Conservation (phyloP, 2,888 invertebrate genomes). For the Carabus problematicus region DNA sequence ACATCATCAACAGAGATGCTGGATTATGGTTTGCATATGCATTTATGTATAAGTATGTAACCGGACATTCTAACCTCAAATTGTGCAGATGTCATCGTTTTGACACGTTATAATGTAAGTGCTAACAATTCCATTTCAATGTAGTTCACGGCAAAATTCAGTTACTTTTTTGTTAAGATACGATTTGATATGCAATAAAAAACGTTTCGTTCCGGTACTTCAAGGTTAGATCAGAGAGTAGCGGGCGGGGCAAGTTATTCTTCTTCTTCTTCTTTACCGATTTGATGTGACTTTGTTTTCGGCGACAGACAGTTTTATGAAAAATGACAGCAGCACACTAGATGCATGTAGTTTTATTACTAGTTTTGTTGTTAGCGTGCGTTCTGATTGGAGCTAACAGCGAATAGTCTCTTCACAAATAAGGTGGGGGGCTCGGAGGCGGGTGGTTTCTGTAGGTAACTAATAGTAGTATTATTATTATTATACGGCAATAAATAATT, state of each 20-base stretch:
- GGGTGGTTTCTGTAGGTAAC: slow-evolving; percentile 17
- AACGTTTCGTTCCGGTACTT: too few relatives aligned
- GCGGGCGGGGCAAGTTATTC: too few relatives aligned
- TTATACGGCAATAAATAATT: slow-evolving; percentile 38
- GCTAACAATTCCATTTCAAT: too few relatives aligned
- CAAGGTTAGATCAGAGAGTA: too few relatives aligned
- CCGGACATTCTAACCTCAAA: too few relatives aligned
- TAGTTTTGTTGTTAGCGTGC: too few relatives aligned
- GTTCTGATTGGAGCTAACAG: too few relatives aligned
- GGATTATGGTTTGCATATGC: too few relatives aligned
- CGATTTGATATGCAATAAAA: background rate
- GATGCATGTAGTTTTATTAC: slow-evolving; percentile 13
- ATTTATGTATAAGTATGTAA: too few relatives aligned
- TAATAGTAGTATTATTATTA: slow-evolving; percentile 6
- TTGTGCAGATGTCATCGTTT: too few relatives aligned
- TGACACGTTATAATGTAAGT: too few relatives aligned
- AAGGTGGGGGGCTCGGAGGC: background rate
- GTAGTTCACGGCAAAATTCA: background rate
- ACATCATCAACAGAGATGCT: background rate
- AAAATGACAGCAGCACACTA: slow-evolving; percentile 33
- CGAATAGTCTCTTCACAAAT: slow-evolving; percentile 3
- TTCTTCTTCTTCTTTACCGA: too few relatives aligned
- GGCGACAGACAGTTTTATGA: slow-evolving; percentile 33
- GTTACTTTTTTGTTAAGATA: background rate
- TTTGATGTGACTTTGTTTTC: slow-evolving; percentile 7